These are phyloP conservation scores for Hypothenemus hampei DNA, from an alignment of 1,140 invertebrate species.

Conservation along the genomic window DNA sequence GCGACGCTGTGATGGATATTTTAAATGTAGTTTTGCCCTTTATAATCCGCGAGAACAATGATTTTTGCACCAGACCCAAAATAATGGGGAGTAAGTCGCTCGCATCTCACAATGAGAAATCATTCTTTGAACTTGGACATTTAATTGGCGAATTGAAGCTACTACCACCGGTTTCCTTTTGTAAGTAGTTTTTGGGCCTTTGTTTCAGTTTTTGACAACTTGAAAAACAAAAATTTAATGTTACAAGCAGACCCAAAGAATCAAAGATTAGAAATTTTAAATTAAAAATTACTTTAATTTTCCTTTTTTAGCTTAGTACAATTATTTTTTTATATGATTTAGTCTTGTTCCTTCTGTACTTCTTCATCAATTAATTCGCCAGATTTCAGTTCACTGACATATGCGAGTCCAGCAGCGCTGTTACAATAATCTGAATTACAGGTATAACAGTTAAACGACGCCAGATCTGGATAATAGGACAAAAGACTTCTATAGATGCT, in stretches of 20 bases:
- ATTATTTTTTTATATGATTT: no score
- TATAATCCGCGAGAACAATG: constrained; percentile 2
- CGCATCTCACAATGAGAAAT: constrained; percentile 8
- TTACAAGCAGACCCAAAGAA: no score
- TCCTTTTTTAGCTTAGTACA: no score
- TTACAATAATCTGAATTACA: constrained; percentile 16
- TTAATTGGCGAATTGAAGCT: constrained; percentile 9
- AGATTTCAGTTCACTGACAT: neutral
- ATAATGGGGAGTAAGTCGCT: constrained; percentile 1
- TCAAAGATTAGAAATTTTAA: no score
- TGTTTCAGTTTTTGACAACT: neutral
- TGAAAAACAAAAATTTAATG: neutral
- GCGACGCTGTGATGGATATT: no score
- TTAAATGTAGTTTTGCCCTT: neutral
- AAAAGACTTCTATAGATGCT: constrained; percentile 9
- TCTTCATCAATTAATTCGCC: neutral
- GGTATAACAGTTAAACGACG: constrained; percentile 12
- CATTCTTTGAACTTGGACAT: constrained; percentile 12
- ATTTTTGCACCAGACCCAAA: neutral
- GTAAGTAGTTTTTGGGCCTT: neutral
- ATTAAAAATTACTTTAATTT: no score
- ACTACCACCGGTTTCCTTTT: constrained; percentile 7
- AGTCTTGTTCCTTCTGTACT: neutral
- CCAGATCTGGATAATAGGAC: constrained; percentile 13
- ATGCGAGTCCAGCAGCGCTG: constrained; percentile 1